A percentile compares a stretch with the other conserved stretches of the same genome.
These are phyloP conservation scores for Drosophila helvetica DNA, from an alignment of 2,888 invertebrate species.

Conservation along the genomic window DNA sequence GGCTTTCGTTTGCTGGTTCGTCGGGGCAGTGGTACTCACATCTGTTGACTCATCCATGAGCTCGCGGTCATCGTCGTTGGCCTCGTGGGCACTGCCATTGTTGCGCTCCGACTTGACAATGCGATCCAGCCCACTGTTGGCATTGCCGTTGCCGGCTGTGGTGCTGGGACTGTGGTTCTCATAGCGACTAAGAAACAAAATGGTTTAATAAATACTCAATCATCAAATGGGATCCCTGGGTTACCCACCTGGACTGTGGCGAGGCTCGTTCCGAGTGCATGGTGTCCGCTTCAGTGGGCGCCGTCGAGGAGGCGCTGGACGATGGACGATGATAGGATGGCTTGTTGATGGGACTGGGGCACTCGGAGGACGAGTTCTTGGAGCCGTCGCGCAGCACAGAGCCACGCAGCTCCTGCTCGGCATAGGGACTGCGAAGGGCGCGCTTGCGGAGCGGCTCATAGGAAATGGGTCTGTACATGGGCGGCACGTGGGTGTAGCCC, in stretches of 20 bases:
- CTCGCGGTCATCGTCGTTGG: slow-evolving; percentile 83
- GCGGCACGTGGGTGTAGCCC: slow-evolving; percentile 82
- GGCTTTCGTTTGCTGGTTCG: no score
- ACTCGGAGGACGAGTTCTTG: slow-evolving; percentile 83
- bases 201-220: background rate
- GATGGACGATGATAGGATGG: slow-evolving; percentile 83
- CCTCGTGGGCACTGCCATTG: slow-evolving; percentile 84
- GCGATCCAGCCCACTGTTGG: slow-evolving; percentile 76
- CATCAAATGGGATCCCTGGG: background rate
- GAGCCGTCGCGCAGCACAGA: slow-evolving; percentile 88
- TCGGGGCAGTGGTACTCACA: no score
- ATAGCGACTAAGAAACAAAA: slow-evolving; percentile 76
- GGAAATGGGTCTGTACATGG: slow-evolving; percentile 83
- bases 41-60: slow-evolving; percentile 83
- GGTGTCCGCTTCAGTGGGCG: slow-evolving; percentile 84
- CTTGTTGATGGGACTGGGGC: slow-evolving; percentile 84
- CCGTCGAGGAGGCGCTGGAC: slow-evolving; percentile 84
- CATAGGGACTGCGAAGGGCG: slow-evolving; percentile 85
- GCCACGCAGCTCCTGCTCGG: slow-evolving; percentile 85
- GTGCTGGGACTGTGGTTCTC: slow-evolving; percentile 84
- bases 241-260: slow-evolving; percentile 83
- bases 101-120: slow-evolving; percentile 83
- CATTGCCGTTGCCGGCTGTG: slow-evolving; percentile 81
- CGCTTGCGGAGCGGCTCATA: slow-evolving; percentile 85
- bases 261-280: slow-evolving; percentile 84